Evolutionary conservation across 2,113 vertebrate genomes (phyloP).

Genomic region (Plecturocebus donacophilus): DNA sequence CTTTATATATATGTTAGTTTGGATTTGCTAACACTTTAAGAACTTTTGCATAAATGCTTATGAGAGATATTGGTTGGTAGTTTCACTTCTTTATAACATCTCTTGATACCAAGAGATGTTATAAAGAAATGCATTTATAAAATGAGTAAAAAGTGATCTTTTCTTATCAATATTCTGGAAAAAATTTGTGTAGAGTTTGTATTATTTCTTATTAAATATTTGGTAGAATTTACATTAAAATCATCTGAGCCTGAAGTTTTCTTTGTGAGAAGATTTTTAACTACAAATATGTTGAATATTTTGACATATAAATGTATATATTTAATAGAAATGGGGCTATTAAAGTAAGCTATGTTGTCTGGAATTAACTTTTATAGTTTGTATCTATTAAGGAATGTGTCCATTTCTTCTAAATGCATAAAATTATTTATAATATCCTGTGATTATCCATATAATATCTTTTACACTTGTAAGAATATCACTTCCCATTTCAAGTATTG

Average conservation of each 20-base stretch:
- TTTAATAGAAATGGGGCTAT: not conserved
- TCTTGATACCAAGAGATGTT: not conserved
- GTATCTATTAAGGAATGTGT: too few species aligned
- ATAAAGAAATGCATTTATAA: too few species aligned
- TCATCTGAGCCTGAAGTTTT: too few species aligned
- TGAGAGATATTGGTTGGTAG: fast-evolving
- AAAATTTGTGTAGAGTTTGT: not conserved
- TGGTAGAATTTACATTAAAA: not conserved
- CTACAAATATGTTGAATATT: not conserved
- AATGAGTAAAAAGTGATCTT: not conserved
- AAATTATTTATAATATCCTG: too few species aligned
- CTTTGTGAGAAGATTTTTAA: not conserved
- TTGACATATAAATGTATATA: too few species aligned
- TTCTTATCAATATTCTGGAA: not conserved
- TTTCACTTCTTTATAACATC: not conserved
- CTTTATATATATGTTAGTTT: not conserved
- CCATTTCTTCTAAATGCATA: too few species aligned
- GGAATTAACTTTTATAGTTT: not conserved
- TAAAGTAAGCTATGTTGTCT: not conserved
- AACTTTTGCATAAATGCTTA: not conserved
- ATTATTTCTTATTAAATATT: not conserved
- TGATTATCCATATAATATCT: not conserved
- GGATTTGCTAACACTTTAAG: not conserved
- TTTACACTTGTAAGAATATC: too few species aligned
- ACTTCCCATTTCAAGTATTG: not conserved